Evolutionary conservation across 1,140 invertebrate genomes (phyloP), one percentile per base, ranked within the genome.

Genomic region (Drosophila nigrodunni): DNA sequence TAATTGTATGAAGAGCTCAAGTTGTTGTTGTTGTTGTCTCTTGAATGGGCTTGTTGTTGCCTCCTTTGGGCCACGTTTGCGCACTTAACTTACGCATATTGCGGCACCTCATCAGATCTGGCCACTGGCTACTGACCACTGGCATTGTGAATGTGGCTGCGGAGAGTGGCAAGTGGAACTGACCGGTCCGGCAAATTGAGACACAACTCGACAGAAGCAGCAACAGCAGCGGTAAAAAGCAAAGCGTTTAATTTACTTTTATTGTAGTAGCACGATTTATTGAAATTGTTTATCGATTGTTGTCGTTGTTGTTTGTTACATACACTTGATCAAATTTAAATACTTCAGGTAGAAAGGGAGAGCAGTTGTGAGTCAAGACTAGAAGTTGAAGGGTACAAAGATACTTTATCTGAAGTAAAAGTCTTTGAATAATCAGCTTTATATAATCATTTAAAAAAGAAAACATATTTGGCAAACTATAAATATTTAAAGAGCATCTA

Each of bases 251-350:
- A 88, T 88, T 88, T 89, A 77, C 64, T 83, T 88, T 87, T 88
- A 88, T 88, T 77, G 80, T 82, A 72, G 66, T 76, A 67, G 77
- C 83, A 88, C 83, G 83, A 88, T 88, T 88, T 88, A 83, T 88
- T 73, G 74, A 75, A 88, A 83, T 83, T 75, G 75, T 69, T 77
- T 67, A 55, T 61, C 54, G 83, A 77, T 88, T 77, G 80, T 55
- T 82, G 71, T 74, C 39, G 68, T 13, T 57, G 59, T 18, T 59
- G 46, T 43, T 57, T 41, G 35, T 8, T 10, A 47, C 34, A 46
- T 44, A 34, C 46, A 5, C 52, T 52, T 43, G 11, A 55, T 55
- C n/a, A 46, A 5, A 44, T 10, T 25, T 30, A 13, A 18, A 74
- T 62, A 70, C 67, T 18, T 50, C 44, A 2, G 8, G 11, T 9